These are phyloP conservation scores for Parauchenoglanis punctatus DNA, from an alignment of 2,797 vertebrate genomes.

Conservation along the genomic window DNA sequence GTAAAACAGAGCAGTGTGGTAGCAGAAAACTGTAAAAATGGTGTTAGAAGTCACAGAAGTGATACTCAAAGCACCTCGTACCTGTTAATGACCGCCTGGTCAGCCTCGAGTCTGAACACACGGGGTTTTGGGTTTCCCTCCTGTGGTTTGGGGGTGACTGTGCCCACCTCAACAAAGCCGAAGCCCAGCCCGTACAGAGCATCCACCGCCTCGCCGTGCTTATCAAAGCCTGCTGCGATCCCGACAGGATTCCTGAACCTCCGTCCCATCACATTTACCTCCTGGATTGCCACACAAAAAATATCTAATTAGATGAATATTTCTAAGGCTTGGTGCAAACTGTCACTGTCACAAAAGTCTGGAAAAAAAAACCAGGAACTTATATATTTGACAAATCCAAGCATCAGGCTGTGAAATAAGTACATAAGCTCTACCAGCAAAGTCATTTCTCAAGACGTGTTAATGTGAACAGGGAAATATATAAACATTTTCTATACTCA, in stretches of 20 bases:
- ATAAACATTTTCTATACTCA: slow-evolving; percentile 59
- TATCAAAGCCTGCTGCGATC: slow-evolving; percentile 96
- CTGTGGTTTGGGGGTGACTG: slow-evolving; percentile 90
- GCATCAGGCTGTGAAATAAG: not conserved
- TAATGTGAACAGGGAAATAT: not conserved
- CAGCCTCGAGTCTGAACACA: slow-evolving; percentile 85
- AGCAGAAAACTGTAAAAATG: not conserved
- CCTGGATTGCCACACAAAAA: slow-evolving; percentile 69
- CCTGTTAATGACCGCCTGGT: slow-evolving; percentile 93
- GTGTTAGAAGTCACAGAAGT: not conserved
- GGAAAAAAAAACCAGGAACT: not conserved
- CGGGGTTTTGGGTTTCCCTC: slow-evolving; percentile 91
- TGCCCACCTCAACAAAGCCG: slow-evolving; percentile 95
- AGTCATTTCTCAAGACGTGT: not conserved
- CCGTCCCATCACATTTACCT: slow-evolving; percentile 82
- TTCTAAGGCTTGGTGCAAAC: no score
- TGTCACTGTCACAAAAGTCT: not conserved
- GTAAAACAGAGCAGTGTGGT: not conserved
- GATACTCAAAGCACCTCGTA: slow-evolving; percentile 55
- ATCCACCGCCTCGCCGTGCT: slow-evolving; percentile 89
- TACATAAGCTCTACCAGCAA: not conserved
- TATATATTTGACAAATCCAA: not conserved
- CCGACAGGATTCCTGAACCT: slow-evolving; percentile 91
- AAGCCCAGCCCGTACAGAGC: slow-evolving; percentile 92
- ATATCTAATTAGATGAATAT: not conserved